Conservation (phyloP, 2,888 invertebrate species). For the Philhelius pedissequus region DNA sequence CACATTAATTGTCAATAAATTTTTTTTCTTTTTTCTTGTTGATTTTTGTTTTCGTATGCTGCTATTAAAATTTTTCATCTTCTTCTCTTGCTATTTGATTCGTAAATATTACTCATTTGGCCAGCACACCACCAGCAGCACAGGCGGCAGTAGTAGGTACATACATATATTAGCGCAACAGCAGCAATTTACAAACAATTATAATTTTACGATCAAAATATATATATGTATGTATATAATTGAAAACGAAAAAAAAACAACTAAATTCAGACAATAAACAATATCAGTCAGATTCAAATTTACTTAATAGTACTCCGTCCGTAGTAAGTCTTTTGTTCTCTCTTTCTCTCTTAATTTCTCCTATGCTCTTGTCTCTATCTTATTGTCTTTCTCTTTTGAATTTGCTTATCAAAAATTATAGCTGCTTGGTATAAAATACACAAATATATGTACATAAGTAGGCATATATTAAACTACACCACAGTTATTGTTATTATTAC, state of each 20-base stretch:
- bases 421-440: too few species aligned
- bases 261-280: conserved; percentile 11
- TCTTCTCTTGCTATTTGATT: conserved; percentile 65
- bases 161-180: background rate
- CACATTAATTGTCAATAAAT: conserved; percentile 66
- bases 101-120: conserved; percentile 68
- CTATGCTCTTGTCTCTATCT: background rate
- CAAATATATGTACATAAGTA: too few species aligned
- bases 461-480: background rate
- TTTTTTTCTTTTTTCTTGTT: conserved; percentile 68
- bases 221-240: too few species aligned
- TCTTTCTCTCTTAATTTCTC: background rate
- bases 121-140: background rate
- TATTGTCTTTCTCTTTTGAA: background rate
- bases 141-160: background rate
- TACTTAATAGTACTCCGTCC: background rate
- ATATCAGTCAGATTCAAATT: background rate
- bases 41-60: conserved; percentile 68
- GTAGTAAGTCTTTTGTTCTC: background rate
- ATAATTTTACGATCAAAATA: conserved; percentile 12
- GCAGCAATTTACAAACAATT: background rate
- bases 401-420: conserved; percentile 13
- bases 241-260: background rate
- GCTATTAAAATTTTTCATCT: conserved; percentile 68
- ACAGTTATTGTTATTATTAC: conserved; percentile 1